Conservation (phyloP, 2,888 invertebrate species). For the Pollenia angustigena region DNA sequence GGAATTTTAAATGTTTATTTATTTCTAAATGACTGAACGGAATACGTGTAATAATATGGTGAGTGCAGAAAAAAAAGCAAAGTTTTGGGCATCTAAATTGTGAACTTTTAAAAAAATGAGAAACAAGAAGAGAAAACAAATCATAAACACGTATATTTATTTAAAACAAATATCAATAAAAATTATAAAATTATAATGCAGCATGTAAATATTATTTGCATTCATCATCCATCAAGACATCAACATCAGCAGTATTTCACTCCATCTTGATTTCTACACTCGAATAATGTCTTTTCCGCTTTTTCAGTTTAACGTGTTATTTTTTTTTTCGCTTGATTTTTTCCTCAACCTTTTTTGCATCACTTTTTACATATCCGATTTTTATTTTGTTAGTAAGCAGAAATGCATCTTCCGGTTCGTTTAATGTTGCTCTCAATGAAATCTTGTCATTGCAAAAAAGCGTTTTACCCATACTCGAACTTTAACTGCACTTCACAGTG, state of each 20-base stretch:
- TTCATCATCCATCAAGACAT: constrained; percentile 9
- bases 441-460: constrained; percentile 53
- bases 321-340: not conserved
- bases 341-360: not conserved
- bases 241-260: not conserved
- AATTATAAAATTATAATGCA: not conserved
- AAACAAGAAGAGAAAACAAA: not conserved
- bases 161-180: not conserved
- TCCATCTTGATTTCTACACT: constrained; percentile 1
- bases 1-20: too few species aligned
- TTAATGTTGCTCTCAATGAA: constrained; percentile 67
- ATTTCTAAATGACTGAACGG: too few species aligned
- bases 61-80: too few species aligned
- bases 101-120: too few species aligned
- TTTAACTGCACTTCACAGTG: constrained; percentile 14
- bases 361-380: not conserved
- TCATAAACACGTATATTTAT: not conserved
- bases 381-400: constrained; percentile 27
- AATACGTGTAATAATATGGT: too few species aligned
- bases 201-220: constrained; percentile 3
- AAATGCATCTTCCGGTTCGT: constrained; percentile 67
- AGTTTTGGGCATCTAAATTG: too few species aligned
- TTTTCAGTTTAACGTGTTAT: constrained; percentile 5
- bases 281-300: constrained; percentile 33
- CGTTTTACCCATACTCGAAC: constrained; percentile 34